Evolutionary conservation across 2,113 vertebrate species (phyloP).

Genomic region (Dasyprocta punctata): DNA sequence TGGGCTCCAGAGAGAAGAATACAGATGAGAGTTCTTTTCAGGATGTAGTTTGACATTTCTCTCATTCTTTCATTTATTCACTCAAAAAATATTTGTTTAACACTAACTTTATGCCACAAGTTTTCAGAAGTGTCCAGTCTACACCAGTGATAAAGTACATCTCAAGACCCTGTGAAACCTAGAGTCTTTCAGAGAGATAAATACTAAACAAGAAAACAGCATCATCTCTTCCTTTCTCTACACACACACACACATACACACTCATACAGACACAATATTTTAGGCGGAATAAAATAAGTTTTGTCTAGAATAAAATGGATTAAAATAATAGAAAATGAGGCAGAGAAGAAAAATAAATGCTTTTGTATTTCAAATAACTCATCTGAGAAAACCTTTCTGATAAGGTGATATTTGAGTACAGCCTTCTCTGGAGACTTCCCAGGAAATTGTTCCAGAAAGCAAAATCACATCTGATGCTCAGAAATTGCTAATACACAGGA

Average conservation of each 20-base stretch:
- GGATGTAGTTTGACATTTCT: not conserved
- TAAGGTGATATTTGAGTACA: not conserved
- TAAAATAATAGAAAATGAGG: not conserved
- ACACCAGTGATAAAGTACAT: not conserved
- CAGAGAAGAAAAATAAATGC: not conserved
- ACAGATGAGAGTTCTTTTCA: not conserved
- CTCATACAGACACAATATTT: no score
- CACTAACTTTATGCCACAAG: not conserved
- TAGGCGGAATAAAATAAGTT: not conserved
- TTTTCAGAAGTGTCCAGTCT: not conserved
- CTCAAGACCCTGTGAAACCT: not conserved
- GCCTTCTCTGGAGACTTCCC: not conserved
- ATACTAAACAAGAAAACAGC: not conserved
- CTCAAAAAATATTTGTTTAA: not conserved
- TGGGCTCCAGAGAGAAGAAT: not conserved
- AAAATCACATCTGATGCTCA: not conserved
- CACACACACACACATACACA: not conserved
- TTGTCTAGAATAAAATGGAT: not conserved
- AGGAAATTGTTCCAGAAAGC: not conserved
- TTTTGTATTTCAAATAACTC: not conserved
- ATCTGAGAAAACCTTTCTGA: not conserved
- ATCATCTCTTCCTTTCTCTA: no score
- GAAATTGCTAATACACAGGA: not conserved
- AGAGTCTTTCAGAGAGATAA: not conserved
- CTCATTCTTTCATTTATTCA: not conserved